Conservation (phyloP, 2,113 vertebrate species). For the Sturnira hondurensis region DNA sequence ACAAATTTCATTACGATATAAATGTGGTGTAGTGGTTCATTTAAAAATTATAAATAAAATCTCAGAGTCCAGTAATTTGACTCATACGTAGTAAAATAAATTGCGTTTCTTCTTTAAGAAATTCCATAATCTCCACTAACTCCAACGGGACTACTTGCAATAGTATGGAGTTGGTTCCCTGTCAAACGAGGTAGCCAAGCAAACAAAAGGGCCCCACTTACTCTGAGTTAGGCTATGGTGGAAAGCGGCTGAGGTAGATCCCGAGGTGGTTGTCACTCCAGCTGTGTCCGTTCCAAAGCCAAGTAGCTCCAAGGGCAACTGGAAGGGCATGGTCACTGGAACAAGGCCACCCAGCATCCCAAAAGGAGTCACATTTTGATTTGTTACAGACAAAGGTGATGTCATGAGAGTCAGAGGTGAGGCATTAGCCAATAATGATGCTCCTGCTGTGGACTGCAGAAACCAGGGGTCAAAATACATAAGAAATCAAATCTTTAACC, state of each 20-base stretch:
- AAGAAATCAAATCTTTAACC: slow-evolving; percentile 39
- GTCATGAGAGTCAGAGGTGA: slow-evolving; percentile 91
- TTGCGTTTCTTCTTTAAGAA: neutral
- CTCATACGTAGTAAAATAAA: neutral
- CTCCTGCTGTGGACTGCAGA: slow-evolving; percentile 89
- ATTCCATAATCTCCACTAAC: neutral
- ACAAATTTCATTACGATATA: neutral
- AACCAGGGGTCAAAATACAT: slow-evolving; percentile 68
- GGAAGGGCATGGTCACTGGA: slow-evolving; percentile 96
- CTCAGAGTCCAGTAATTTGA: neutral
- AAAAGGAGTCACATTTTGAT: slow-evolving; percentile 88
- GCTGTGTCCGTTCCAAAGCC: slow-evolving; percentile 88
- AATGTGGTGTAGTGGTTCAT: neutral
- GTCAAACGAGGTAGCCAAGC: neutral
- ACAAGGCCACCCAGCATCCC: slow-evolving; percentile 98
- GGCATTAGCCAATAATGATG: slow-evolving; percentile 87
- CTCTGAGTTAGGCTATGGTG: slow-evolving; percentile 88
- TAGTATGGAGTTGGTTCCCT: neutral
- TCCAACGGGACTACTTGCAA: neutral
- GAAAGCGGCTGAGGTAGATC: slow-evolving; percentile 89
- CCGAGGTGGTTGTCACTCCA: slow-evolving; percentile 87
- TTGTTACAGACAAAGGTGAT: slow-evolving; percentile 88
- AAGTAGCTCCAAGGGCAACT: slow-evolving; percentile 93
- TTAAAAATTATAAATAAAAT: neutral
- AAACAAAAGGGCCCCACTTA: slow-evolving; percentile 73